A percentile compares a stretch with the other conserved stretches of the same genome.
phyloP scores from a whole-genome alignment of 2,888 invertebrate species.

The Agapostemon virescens region DNA sequence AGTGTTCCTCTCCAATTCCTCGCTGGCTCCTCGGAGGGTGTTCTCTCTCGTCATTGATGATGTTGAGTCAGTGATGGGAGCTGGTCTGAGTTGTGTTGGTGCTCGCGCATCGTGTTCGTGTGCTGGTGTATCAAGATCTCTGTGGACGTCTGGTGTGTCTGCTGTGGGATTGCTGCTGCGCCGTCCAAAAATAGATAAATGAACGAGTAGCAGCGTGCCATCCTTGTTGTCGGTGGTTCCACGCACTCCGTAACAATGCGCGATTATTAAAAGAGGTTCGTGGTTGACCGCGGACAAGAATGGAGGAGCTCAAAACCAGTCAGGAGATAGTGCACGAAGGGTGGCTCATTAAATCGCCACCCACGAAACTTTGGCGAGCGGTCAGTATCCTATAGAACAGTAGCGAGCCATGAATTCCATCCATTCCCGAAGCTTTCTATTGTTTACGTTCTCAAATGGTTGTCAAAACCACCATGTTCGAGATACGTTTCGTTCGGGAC shows the following conservation, averaged over 20 bases:
- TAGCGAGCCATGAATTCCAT: neutral
- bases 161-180: slow-evolving; percentile 55
- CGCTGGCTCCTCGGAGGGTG: slow-evolving; percentile 35
- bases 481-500: neutral
- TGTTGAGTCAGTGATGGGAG: slow-evolving; percentile 19
- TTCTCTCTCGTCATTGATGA: slow-evolving; percentile 28
- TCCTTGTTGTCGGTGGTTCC: slow-evolving; percentile 63
- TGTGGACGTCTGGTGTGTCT: slow-evolving; percentile 43
- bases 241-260: slow-evolving; percentile 57
- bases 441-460: slow-evolving; percentile 49
- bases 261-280: slow-evolving; percentile 52
- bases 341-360: slow-evolving; percentile 97
- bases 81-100: slow-evolving; percentile 37
- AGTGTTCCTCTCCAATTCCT: slow-evolving; percentile 42
- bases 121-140: slow-evolving; percentile 34
- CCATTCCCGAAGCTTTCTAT: slow-evolving; percentile 66
- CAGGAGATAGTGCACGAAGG: slow-evolving; percentile 93
- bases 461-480: slow-evolving; percentile 20
- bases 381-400: slow-evolving; percentile 84
- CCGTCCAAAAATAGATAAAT: slow-evolving; percentile 74
- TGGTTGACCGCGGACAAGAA: slow-evolving; percentile 52
- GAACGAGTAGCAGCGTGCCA: slow-evolving; percentile 62
- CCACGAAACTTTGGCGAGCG: slow-evolving; percentile 95
- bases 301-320: slow-evolving; percentile 80
- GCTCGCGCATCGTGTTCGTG: slow-evolving; percentile 26